A percentile compares a stretch with the other conserved stretches of the same genome.
These are phyloP conservation scores for Ptychodera flava DNA, from an alignment of 35 echinoderm and acorn worm species.

Conservation along the genomic window DNA sequence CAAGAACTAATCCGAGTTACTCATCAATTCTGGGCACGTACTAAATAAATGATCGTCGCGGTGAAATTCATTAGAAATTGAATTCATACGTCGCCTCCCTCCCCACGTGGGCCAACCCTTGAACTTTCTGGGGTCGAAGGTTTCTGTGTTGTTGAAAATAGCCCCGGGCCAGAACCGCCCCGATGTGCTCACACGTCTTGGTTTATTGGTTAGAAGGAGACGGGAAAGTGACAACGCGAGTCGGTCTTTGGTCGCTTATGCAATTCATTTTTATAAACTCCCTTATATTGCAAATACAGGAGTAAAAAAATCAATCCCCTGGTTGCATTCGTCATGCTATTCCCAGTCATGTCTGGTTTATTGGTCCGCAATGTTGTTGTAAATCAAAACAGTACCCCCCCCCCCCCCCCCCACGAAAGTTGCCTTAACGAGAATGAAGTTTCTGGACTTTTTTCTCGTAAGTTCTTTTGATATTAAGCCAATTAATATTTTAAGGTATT, in stretches of 20 bases:
- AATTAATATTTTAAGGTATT: too few relatives aligned
- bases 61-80: slow-evolving; percentile 2
- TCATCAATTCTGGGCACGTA: not conserved
- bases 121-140: not conserved
- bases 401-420: too few relatives aligned
- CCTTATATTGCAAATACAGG: not conserved
- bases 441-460: too few relatives aligned
- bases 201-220: not conserved
- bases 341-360: too few relatives aligned
- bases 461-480: too few relatives aligned
- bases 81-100: not conserved
- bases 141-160: not conserved
- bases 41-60: not conserved
- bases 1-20: too few relatives aligned
- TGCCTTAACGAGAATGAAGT: too few relatives aligned
- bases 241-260: not conserved
- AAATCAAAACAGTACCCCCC: too few relatives aligned
- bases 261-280: not conserved
- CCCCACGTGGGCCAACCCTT: not conserved
- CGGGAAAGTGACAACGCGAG: not conserved
- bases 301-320: not conserved
- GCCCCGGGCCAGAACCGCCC: not conserved
- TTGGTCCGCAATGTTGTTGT: too few relatives aligned
- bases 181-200: not conserved
- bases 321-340: not conserved